Percentiles rank a stretch among this genome's conserved stretches.
Evolutionary conservation across 2,113 vertebrate species (phyloP).

Genomic region (Sigmodon hispidus): DNA sequence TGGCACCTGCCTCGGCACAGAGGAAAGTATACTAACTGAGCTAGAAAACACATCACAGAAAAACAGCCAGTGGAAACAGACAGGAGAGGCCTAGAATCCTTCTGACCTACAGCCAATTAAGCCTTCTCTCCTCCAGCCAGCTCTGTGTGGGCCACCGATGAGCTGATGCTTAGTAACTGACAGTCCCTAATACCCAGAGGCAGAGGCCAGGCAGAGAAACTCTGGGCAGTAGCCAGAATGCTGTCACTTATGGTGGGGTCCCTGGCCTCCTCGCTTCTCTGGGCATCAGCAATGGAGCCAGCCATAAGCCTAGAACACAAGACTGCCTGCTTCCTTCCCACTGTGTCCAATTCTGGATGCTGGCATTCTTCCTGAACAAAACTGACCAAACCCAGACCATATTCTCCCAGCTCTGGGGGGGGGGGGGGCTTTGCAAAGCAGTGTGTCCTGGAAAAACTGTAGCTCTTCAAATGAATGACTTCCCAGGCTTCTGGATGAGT

Average conservation of each 20-base stretch:
- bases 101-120: conserved; percentile 36
- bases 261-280: background rate
- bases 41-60: conserved; percentile 4
- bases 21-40: background rate
- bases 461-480: background rate
- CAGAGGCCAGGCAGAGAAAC: background rate
- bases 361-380: background rate
- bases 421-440: background rate
- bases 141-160: background rate
- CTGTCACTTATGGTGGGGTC: background rate
- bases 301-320: background rate
- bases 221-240: no score
- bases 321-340: background rate
- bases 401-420: background rate
- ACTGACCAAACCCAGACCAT: accelerated
- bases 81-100: background rate
- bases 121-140: conserved; percentile 24
- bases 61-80: background rate
- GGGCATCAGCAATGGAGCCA: background rate
- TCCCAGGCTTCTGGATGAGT: background rate
- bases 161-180: background rate
- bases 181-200: background rate
- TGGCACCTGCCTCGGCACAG: background rate
- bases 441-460: background rate
- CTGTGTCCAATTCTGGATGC: background rate